Evolutionary conservation across 2,888 invertebrate species (phyloP), one percentile per base, ranked within the genome.

Genomic region (Ellobium chinense): DNA sequence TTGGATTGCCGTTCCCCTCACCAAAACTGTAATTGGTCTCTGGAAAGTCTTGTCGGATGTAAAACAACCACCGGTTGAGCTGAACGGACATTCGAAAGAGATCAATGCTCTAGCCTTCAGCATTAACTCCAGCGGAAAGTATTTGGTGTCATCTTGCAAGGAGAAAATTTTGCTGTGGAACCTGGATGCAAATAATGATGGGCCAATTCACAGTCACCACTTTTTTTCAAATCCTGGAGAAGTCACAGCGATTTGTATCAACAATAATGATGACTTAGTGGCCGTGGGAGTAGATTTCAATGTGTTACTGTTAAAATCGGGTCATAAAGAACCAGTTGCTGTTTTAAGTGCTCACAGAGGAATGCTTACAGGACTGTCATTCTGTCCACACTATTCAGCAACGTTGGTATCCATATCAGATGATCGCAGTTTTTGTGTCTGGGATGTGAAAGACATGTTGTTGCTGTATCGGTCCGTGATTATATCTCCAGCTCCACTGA

Each of bases 81-180:
- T 90, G 39, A 86, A 86, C 21, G 92, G 91, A 1, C 92, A 92
- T 77, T 85, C 87, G 9, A 86, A 86, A 73, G 79, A 86, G 58
- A 85, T 91, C 21, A 87, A 85, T 39, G 86, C 89, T 12, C 81
- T 92, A 5, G 80, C 84, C 63, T 88, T 92, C 63, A 88, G 89
- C 68, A n/a, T n/a, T n/a, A n/a, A n/a, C n/a, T n/a, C n/a, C n/a
- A 80, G 78, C 18, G 66, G 77, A 66, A 87, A 85, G 58, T 80
- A 88, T 12, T 84, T 92, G 14, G 89, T 89, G 69, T 90, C 91
- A 12, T 89, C 90, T 29, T 91, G 89, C n/a, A 87, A 85, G 4
- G 92, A 92, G 75, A 90, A 90, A 81, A 84, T 92, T 27, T 90
- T 92, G 77, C 86, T 91, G n/a, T 92, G 92, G 92, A 87, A 91